Conservation (phyloP, 2,113 vertebrate genomes). For the Dinomys branickii region DNA sequence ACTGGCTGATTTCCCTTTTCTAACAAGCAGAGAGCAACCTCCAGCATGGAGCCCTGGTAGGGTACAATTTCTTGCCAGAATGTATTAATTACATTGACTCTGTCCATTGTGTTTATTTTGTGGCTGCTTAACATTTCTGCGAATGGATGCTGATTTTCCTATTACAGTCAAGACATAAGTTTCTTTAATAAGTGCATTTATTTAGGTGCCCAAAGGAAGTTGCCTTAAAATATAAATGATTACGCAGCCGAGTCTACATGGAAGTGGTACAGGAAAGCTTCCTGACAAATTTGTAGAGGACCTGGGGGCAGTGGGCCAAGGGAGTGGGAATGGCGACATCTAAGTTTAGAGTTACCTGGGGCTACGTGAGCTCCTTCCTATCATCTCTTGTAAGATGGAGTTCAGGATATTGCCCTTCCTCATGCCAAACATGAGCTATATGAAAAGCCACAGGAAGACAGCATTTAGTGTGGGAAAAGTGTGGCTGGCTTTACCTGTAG, state of each 20-base stretch:
- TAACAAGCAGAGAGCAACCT: not conserved
- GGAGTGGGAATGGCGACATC: fast-evolving
- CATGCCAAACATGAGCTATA: fast-evolving
- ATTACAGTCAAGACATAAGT: not conserved
- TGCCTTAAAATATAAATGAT: not conserved
- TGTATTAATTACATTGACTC: not conserved
- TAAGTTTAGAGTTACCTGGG: not conserved
- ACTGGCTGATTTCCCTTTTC: not conserved
- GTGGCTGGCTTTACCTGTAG: not conserved
- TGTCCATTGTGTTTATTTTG: not conserved
- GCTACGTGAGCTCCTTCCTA: fast-evolving
- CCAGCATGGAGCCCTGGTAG: fast-evolving
- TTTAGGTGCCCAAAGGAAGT: not conserved
- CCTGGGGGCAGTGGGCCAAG: fast-evolving
- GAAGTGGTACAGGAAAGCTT: fast-evolving
- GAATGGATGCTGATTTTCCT: conserved; percentile 15
- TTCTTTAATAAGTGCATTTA: not conserved
- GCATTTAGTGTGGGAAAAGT: not conserved
- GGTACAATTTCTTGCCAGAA: not conserved
- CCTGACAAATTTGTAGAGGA: not conserved
- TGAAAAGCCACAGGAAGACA: not conserved
- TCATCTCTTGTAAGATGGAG: fast-evolving
- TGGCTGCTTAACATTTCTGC: not conserved
- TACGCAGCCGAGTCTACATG: not conserved
- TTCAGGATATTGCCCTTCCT: not conserved